Conservation (phyloP, 2,888 invertebrate genomes). For the Drosophila paramelanica region DNA sequence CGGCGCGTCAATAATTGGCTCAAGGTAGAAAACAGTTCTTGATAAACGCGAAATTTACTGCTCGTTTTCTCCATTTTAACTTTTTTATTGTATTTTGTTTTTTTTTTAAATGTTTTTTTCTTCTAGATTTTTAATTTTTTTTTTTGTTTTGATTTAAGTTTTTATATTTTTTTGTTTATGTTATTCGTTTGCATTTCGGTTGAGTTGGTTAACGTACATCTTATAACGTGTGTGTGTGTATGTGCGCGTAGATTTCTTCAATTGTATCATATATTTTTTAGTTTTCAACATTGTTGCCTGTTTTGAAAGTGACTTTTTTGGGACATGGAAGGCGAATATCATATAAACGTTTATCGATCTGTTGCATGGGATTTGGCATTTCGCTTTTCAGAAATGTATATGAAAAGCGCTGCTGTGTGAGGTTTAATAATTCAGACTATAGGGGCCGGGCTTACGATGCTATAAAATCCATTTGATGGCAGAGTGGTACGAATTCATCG, state of each 20-base stretch:
- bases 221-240: constrained; percentile 38
- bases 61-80: constrained; percentile 25
- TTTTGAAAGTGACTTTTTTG: constrained; percentile 32
- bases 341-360: constrained; percentile 48
- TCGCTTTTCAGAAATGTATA: constrained; percentile 47
- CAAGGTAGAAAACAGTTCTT: constrained; percentile 14
- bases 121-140: constrained; percentile 41
- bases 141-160: constrained; percentile 40
- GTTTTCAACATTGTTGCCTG: constrained; percentile 35
- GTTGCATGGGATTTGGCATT: constrained; percentile 36
- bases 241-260: constrained; percentile 46
- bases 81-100: constrained; percentile 16
- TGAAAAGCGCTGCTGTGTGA: constrained; percentile 54
- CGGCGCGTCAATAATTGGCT: constrained; percentile 48
- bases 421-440: constrained; percentile 61
- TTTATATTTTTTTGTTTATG: constrained; percentile 49
- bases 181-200: constrained; percentile 78
- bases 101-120: constrained; percentile 25
- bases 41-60: constrained; percentile 44
- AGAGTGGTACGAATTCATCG: constrained; percentile 91
- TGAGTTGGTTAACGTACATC: constrained; percentile 49
- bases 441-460: constrained; percentile 75
- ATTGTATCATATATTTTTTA: constrained; percentile 27
- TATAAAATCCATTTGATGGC: constrained; percentile 80
- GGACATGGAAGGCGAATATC: constrained; percentile 45